A percentile compares a stretch with the other conserved stretches of the same genome.
Evolutionary conservation across 2,888 invertebrate genomes (phyloP).

Genomic region (Tridacna crocea): DNA sequence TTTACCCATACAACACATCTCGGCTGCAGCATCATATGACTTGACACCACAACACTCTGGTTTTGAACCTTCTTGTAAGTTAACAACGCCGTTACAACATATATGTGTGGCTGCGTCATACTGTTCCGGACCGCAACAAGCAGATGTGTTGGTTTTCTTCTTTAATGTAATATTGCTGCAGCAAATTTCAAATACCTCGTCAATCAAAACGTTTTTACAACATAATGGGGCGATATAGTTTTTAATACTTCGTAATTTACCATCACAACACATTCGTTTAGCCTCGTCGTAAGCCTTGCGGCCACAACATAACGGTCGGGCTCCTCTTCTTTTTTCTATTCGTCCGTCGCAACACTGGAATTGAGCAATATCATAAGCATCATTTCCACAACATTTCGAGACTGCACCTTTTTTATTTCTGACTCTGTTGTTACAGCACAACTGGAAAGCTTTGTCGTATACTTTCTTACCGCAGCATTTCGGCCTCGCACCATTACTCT

Average conservation of each 20-base stretch:
- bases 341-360: conserved; percentile 50
- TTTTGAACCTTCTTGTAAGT: conserved; percentile 39
- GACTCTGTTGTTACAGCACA: conserved; percentile 45
- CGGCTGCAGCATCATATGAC: conserved; percentile 42
- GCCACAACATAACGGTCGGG: conserved; percentile 46
- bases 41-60: conserved; percentile 48
- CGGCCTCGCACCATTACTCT: conserved; percentile 40
- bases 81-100: conserved; percentile 49
- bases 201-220: conserved; percentile 47
- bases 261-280: conserved; percentile 49
- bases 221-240: conserved; percentile 46
- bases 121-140: conserved; percentile 50
- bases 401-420: conserved; percentile 45
- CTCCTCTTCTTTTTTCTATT: conserved; percentile 46
- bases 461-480: conserved; percentile 54
- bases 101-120: conserved; percentile 40
- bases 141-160: conserved; percentile 38
- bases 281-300: conserved; percentile 44
- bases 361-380: conserved; percentile 45
- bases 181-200: conserved; percentile 38
- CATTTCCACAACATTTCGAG: conserved; percentile 51
- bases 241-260: conserved; percentile 34
- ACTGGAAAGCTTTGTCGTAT: conserved; percentile 51
- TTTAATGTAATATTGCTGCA: conserved; percentile 44
- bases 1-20: conserved; percentile 50